Percentiles rank a stretch among this genome's conserved stretches.
phyloP scores from a whole-genome alignment of 2,888 invertebrate species.

The Phyllotreta cruciferae region DNA sequence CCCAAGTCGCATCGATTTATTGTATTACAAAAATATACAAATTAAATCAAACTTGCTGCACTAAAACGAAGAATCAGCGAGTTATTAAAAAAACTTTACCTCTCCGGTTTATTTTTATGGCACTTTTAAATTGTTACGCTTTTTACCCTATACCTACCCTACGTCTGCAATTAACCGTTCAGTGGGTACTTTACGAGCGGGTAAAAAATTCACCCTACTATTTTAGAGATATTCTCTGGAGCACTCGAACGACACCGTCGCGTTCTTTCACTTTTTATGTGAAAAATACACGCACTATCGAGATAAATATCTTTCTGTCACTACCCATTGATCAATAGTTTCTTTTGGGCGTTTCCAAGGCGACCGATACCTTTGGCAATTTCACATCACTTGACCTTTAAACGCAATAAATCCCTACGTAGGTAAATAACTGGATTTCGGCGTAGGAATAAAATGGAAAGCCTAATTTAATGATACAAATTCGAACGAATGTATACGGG shows the following conservation, averaged over 20 bases:
- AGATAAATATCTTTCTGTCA: conserved; percentile 28
- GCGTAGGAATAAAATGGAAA: not conserved
- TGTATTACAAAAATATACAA: too few relatives aligned
- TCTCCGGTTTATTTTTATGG: too few relatives aligned
- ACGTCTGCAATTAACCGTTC: too few relatives aligned
- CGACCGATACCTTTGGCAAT: conserved; percentile 24
- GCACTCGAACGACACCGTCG: conserved; percentile 4
- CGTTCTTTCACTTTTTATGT: conserved; percentile 18
- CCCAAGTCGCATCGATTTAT: not conserved
- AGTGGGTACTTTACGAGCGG: too few relatives aligned
- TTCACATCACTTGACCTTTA: conserved; percentile 16
- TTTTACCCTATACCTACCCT: too few relatives aligned
- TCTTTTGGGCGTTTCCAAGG: conserved; percentile 23
- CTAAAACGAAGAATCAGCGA: too few relatives aligned
- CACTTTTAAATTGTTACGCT: too few relatives aligned
- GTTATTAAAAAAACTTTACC: too few relatives aligned
- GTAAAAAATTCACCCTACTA: not conserved
- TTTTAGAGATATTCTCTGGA: conserved; percentile 3
- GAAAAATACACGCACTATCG: conserved; percentile 27
- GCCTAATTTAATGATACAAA: too few relatives aligned
- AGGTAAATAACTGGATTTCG: not conserved
- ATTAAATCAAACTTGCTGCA: too few relatives aligned
- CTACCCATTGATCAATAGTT: conserved; percentile 29
- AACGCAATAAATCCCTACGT: conserved; percentile 2
- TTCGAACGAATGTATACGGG: too few relatives aligned